Evolutionary conservation across 2,888 invertebrate genomes (phyloP).

Genomic region (Bugula neritina): DNA sequence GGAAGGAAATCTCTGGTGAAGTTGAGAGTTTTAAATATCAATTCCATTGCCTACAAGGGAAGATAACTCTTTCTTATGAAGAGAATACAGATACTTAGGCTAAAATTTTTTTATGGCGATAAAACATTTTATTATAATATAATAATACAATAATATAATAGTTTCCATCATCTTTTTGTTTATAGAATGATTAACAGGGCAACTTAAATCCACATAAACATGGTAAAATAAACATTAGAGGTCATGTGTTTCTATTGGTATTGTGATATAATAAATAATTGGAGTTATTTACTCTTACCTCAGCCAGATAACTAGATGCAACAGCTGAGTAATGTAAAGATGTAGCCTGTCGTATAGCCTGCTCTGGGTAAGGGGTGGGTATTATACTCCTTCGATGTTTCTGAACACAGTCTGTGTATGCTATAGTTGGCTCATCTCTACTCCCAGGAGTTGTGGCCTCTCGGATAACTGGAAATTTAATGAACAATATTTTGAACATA

Average conservation of each 20-base stretch:
- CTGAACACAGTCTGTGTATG: conserved; percentile 4
- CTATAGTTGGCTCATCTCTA: neutral
- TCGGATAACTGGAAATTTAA: neutral
- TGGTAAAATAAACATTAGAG: no score
- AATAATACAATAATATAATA: no score
- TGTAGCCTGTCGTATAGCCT: neutral
- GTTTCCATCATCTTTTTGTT: no score
- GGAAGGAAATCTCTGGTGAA: neutral
- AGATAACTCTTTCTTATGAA: no score
- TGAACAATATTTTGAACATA: no score
- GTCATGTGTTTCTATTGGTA: no score
- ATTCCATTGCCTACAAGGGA: conserved; percentile 13
- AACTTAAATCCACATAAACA: no score
- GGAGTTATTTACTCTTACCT: neutral
- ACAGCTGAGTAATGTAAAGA: conserved; percentile 17
- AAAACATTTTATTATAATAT: no score
- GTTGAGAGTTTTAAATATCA: neutral
- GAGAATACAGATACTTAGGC: no score
- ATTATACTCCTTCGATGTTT: neutral
- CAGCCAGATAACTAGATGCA: conserved; percentile 1
- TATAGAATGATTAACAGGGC: no score
- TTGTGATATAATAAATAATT: no score
- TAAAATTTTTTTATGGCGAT: no score
- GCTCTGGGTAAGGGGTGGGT: neutral
- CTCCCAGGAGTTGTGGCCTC: neutral